Evolutionary conservation across 2,888 invertebrate genomes (phyloP).

Genomic region (Liopterus haemorrhoidalis): DNA sequence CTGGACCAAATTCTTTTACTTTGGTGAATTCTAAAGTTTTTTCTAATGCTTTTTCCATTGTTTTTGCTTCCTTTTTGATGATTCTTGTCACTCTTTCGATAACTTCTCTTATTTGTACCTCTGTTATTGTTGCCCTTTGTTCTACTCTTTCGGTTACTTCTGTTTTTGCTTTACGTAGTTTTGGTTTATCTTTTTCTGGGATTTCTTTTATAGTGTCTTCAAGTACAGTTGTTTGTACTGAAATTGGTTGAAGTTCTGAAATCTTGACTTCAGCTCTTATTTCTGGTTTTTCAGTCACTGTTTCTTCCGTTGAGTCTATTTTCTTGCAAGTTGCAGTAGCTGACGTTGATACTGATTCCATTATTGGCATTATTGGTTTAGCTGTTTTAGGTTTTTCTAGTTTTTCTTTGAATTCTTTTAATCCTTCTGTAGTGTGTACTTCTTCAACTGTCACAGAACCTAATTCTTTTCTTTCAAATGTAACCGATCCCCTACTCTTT

Average conservation of each 20-base stretch:
- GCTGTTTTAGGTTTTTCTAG: slow-evolving; percentile 47
- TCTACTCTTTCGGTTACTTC: slow-evolving; percentile 39
- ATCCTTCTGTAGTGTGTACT: slow-evolving; percentile 49
- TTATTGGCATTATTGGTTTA: slow-evolving; percentile 51
- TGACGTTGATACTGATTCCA: slow-evolving; percentile 55
- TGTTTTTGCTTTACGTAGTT: slow-evolving; percentile 36
- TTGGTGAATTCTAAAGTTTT: slow-evolving; percentile 67
- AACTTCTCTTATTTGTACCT: slow-evolving; percentile 51
- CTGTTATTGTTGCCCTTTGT: slow-evolving; percentile 45
- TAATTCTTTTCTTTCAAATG: slow-evolving; percentile 45
- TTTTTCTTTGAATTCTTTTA: slow-evolving; percentile 51
- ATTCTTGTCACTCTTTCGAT: slow-evolving; percentile 54
- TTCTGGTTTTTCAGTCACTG: slow-evolving; percentile 41
- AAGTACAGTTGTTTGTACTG: slow-evolving; percentile 53
- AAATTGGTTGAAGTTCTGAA: slow-evolving; percentile 53
- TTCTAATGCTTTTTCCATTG: slow-evolving; percentile 67
- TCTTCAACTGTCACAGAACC: slow-evolving; percentile 51
- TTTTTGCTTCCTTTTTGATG: slow-evolving; percentile 51
- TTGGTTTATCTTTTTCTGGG: slow-evolving; percentile 40
- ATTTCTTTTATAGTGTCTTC: slow-evolving; percentile 52
- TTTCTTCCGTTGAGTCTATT: slow-evolving; percentile 51
- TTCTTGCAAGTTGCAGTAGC: slow-evolving; percentile 60
- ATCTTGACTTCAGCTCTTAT: slow-evolving; percentile 50
- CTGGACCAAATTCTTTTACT: slow-evolving; percentile 73
- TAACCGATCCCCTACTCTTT: slow-evolving; percentile 36